These are phyloP conservation scores for Eriocheir sinensis DNA, from an alignment of 1,140 invertebrate species.

Conservation along the genomic window DNA sequence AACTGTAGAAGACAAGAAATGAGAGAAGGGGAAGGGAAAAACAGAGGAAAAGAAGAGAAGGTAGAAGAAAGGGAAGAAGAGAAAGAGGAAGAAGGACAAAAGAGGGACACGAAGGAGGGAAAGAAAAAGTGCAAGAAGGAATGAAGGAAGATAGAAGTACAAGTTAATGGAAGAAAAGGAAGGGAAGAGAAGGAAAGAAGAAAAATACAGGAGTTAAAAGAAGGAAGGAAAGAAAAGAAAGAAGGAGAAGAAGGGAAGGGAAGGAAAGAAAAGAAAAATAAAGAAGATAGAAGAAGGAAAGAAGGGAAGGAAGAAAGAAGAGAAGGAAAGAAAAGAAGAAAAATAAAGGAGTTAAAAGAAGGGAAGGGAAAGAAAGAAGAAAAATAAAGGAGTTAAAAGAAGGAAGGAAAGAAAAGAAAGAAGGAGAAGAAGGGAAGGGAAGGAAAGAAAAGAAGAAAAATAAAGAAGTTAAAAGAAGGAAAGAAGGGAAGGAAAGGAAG, in stretches of 20 bases:
- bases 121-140: not conserved
- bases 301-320: not conserved
- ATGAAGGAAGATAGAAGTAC: not conserved
- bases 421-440: no score
- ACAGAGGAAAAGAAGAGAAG: not conserved
- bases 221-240: not conserved
- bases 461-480: not conserved
- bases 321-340: no score
- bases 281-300: not conserved
- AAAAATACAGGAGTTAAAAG: not conserved
- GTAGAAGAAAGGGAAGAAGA: not conserved
- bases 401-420: no score
- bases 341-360: no score
- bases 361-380: not conserved
- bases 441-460: not conserved
- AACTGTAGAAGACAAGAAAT: no score
- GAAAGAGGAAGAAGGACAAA: no score
- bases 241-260: not conserved
- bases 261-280: not conserved
- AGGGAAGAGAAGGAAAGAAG: not conserved
- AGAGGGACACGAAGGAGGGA: not conserved
- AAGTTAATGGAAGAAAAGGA: no score
- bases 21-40: no score
- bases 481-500: no score
- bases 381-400: no score